phyloP scores from a whole-genome alignment of 2,888 invertebrate genomes.

The Cataglyphis altisquamis region DNA sequence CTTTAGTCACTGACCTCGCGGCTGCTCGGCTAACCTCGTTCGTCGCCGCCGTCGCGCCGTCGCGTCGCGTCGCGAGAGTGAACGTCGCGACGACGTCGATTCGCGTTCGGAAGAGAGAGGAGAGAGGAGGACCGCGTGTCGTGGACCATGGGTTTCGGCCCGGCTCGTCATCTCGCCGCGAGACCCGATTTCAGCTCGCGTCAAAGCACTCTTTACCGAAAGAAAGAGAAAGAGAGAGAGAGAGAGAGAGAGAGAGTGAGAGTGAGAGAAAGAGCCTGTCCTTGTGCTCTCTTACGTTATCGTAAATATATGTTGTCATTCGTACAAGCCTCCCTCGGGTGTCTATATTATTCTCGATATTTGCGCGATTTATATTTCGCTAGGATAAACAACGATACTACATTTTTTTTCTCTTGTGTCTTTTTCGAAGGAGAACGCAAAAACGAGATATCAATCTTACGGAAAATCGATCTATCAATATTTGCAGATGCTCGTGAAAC shows the following conservation, averaged over 20 bases:
- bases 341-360: background rate
- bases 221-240: background rate
- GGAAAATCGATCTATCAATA: background rate
- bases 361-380: background rate
- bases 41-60: slow-evolving; percentile 63
- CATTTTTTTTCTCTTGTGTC: background rate
- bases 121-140: background rate
- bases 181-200: slow-evolving; percentile 23
- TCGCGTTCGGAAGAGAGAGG: slow-evolving; percentile 16
- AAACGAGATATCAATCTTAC: background rate
- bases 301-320: background rate
- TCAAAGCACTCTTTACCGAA: slow-evolving; percentile 9
- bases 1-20: slow-evolving; percentile 81
- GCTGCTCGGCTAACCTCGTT: slow-evolving; percentile 74
- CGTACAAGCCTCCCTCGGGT: background rate
- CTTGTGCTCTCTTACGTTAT: background rate
- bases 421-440: background rate
- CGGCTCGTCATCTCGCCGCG: slow-evolving; percentile 7
- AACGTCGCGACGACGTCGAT: slow-evolving; percentile 51
- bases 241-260: background rate
- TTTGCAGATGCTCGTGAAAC: background rate
- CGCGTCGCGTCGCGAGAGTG: slow-evolving; percentile 52
- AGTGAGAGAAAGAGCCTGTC: too few species aligned
- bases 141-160: slow-evolving; percentile 13
- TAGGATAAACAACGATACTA: background rate